Evolutionary conservation across 2,888 invertebrate genomes (phyloP).

Genomic region (Priocnemis perturbator): DNA sequence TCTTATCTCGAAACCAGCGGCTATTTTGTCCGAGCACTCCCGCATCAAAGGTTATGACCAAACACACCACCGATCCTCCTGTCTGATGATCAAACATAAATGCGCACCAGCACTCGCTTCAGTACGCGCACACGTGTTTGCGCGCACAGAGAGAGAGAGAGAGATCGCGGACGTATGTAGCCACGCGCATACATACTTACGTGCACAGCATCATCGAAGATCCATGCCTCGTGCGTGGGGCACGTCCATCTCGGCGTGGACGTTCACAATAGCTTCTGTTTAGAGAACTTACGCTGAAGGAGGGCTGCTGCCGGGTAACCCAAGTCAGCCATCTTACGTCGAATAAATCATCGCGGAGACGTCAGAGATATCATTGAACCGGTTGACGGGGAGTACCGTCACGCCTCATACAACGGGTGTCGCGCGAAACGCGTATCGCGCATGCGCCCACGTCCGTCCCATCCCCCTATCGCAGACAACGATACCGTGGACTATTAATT

Average conservation of each 20-base stretch:
- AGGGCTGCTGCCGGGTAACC: slow-evolving; percentile 58
- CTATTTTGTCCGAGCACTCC: slow-evolving; percentile 62
- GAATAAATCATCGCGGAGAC: slow-evolving; percentile 74
- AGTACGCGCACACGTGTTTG: slow-evolving; percentile 21
- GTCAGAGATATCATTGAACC: slow-evolving; percentile 74
- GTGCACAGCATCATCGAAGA: slow-evolving; percentile 45
- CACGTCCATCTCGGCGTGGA: slow-evolving; percentile 70
- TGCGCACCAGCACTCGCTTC: slow-evolving; percentile 27
- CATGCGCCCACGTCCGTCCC: not conserved
- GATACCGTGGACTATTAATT: slow-evolving; percentile 34
- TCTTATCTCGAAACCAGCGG: slow-evolving; percentile 60
- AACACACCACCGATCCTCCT: slow-evolving; percentile 46
- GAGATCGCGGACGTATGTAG: no score
- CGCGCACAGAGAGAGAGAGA: not conserved
- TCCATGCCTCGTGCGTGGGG: slow-evolving; percentile 66
- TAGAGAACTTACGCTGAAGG: slow-evolving; percentile 69
- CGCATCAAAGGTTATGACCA: slow-evolving; percentile 61
- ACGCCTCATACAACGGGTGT: slow-evolving; percentile 65
- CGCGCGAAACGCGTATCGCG: slow-evolving; percentile 32
- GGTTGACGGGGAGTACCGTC: slow-evolving; percentile 66
- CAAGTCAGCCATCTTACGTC: slow-evolving; percentile 72
- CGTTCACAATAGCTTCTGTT: slow-evolving; percentile 74
- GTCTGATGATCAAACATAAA: slow-evolving; percentile 55
- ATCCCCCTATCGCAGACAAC: not conserved
- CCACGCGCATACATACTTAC: not conserved